Conservation (phyloP, 2,888 invertebrate species). For the Copidosoma aretas region DNA sequence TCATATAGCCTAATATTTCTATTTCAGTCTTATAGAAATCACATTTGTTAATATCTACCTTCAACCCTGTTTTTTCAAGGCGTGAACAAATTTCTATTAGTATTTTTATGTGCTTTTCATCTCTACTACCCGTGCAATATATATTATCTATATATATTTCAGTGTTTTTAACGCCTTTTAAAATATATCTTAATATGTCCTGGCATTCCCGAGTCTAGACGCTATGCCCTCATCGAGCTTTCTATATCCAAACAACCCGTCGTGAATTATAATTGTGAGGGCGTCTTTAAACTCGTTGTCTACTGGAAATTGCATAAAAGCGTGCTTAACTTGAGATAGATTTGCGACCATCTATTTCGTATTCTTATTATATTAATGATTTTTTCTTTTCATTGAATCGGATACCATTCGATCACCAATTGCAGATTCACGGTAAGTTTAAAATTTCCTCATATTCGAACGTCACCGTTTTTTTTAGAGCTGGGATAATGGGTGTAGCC, state of each 20-base stretch:
- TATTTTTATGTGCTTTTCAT: conserved; percentile 44
- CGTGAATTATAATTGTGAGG: conserved; percentile 54
- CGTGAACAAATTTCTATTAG: conserved; percentile 46
- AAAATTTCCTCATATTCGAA: conserved; percentile 46
- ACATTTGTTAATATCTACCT: conserved; percentile 48
- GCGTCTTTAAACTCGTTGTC: conserved; percentile 49
- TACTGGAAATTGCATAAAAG: conserved; percentile 56
- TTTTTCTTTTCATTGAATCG: conserved; percentile 46
- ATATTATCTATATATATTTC: conserved; percentile 49
- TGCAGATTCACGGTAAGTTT: conserved; percentile 48
- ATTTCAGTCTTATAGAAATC: conserved; percentile 48
- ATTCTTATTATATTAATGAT: conserved; percentile 46
- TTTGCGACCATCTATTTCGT: conserved; percentile 47
- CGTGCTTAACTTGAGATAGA: conserved; percentile 40
- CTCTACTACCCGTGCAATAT: conserved; percentile 46
- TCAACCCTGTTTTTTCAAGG: conserved; percentile 45
- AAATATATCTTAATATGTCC: conserved; percentile 48
- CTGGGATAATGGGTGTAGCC: conserved; percentile 52
- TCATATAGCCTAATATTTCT: conserved; percentile 38
- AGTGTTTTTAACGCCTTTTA: conserved; percentile 48
- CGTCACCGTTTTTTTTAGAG: conserved; percentile 44
- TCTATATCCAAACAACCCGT: conserved; percentile 52
- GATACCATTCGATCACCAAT: conserved; percentile 46
- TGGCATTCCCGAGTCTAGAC: conserved; percentile 55
- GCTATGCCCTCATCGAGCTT: conserved; percentile 53